These are phyloP conservation scores for Betta splendens DNA, from an alignment of 2,797 vertebrate genomes.

Conservation along the genomic window DNA sequence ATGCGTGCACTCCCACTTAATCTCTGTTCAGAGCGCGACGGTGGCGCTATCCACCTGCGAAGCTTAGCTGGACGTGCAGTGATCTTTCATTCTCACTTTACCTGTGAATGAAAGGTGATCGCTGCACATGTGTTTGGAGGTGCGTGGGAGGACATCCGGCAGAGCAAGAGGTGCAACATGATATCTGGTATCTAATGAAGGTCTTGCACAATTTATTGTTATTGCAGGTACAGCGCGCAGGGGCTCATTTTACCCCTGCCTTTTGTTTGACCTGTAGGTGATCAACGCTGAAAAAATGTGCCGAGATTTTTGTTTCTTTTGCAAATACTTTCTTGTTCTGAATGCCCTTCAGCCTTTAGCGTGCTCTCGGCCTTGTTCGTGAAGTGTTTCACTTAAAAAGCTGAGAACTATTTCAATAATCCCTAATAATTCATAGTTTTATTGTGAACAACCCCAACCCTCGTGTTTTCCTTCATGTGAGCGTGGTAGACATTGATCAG, in stretches of 20 bases:
- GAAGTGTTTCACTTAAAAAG: not conserved
- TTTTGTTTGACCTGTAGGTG: not conserved
- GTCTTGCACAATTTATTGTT: not conserved
- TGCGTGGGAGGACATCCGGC: not conserved
- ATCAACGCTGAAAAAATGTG: not conserved
- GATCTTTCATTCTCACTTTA: conserved; percentile 13
- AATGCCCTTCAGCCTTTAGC: not conserved
- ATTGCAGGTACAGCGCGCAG: not conserved
- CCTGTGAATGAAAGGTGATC: conserved; percentile 19
- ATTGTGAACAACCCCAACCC: too few species aligned
- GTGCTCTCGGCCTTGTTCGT: not conserved
- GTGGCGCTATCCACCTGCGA: not conserved
- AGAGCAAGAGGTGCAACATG: not conserved
- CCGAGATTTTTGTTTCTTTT: not conserved
- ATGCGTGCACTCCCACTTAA: conserved; percentile 3
- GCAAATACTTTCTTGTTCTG: not conserved
- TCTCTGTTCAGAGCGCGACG: not conserved
- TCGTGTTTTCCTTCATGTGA: conserved; percentile 96
- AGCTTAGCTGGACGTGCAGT: not conserved
- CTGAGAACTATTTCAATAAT: too few species aligned
- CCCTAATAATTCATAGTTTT: too few species aligned
- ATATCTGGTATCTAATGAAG: not conserved
- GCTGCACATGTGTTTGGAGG: not conserved
- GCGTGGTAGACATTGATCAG: conserved; percentile 98
- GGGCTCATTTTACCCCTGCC: not conserved